phyloP scores from a whole-genome alignment of 23 tunicate genomes.

The Trididemnum nubilum region DNA sequence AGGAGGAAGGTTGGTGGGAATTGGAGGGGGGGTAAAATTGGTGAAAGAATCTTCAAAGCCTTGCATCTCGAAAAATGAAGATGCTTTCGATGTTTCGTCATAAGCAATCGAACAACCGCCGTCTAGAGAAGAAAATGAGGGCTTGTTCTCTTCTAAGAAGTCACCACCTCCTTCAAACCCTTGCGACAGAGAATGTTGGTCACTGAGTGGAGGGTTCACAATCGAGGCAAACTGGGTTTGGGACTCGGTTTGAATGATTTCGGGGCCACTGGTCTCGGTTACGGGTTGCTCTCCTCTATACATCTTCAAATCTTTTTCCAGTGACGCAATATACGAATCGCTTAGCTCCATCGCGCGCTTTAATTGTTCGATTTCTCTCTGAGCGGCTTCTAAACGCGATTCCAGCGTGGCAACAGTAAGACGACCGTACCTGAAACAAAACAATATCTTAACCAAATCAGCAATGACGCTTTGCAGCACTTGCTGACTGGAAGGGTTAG shows the following conservation, averaged over 20 bases:
- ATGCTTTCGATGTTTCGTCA: slow-evolving; percentile 37
- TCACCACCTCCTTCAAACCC: neutral
- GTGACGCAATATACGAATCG: slow-evolving; percentile 50
- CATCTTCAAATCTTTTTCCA: slow-evolving; percentile 46
- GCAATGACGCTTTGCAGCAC: too few species aligned
- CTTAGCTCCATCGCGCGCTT: slow-evolving; percentile 56
- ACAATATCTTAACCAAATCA: neutral
- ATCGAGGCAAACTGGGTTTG: neutral
- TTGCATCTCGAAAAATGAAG: slow-evolving; percentile 14
- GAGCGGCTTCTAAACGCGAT: slow-evolving; percentile 51
- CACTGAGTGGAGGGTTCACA: neutral
- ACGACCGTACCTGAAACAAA: slow-evolving; percentile 58
- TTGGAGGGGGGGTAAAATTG: slow-evolving; percentile 9
- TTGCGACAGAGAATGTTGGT: neutral
- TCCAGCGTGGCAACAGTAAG: slow-evolving; percentile 79
- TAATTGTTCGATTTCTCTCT: slow-evolving; percentile 59
- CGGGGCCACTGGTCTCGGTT: neutral
- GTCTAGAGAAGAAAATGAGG: neutral
- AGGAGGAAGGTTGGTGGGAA: neutral
- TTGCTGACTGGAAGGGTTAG: too few species aligned
- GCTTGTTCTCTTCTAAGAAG: neutral
- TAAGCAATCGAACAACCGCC: neutral
- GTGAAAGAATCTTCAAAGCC: slow-evolving; percentile 1
- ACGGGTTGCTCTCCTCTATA: neutral
- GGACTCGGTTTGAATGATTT: neutral